A percentile compares a stretch with the other conserved stretches of the same genome.
phyloP scores from a whole-genome alignment of 2,888 invertebrate species.

The Helobdella robusta region DNA sequence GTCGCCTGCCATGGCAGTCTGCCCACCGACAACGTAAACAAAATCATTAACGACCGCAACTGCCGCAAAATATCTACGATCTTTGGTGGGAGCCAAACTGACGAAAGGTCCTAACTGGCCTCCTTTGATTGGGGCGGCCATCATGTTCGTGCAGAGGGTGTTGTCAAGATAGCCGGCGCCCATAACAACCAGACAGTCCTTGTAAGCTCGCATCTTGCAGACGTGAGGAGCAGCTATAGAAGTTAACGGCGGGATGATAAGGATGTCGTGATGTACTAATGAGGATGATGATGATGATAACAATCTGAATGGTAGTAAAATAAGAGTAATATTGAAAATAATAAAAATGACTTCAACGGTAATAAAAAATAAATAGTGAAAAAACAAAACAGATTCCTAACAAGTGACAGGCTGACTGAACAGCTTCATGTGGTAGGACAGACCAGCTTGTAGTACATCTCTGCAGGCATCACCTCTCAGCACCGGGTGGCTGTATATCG shows the following conservation, averaged over 20 bases:
- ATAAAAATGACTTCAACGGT: no score
- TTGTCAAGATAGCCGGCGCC: slow-evolving; percentile 37
- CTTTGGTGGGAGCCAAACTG: slow-evolving; percentile 29
- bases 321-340: no score
- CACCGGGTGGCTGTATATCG: slow-evolving; percentile 33
- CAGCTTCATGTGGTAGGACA: slow-evolving; percentile 36
- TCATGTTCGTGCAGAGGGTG: slow-evolving; percentile 33
- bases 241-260: neutral
- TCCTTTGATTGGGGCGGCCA: slow-evolving; percentile 30
- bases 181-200: slow-evolving; percentile 34
- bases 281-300: no score
- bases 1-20: slow-evolving; percentile 37
- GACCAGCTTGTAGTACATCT: slow-evolving; percentile 34
- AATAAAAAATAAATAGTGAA: no score
- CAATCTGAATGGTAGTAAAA: no score
- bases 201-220: slow-evolving; percentile 33
- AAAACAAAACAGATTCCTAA: no score
- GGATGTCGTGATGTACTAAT: neutral
- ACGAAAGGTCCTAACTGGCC: slow-evolving; percentile 30
- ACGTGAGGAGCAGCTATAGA: slow-evolving; percentile 25
- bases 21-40: slow-evolving; percentile 36
- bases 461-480: slow-evolving; percentile 34
- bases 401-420: slow-evolving; percentile 35
- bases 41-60: slow-evolving; percentile 36
- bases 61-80: slow-evolving; percentile 35